Evolutionary conservation across 2,113 vertebrate species (phyloP).

Genomic region (Alethe diademata): DNA sequence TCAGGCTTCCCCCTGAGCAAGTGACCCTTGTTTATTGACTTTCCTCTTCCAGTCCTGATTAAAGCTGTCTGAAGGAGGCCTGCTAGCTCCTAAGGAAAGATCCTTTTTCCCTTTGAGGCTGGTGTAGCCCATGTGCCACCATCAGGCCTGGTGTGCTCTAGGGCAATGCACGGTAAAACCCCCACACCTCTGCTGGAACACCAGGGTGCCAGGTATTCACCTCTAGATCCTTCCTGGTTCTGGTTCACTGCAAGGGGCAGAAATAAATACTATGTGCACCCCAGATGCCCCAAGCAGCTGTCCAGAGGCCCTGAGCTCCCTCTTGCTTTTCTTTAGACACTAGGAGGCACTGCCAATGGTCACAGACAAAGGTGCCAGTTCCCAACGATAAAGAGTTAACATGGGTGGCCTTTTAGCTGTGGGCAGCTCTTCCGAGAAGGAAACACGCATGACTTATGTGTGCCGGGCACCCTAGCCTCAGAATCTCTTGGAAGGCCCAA

Average conservation of each 20-base stretch:
- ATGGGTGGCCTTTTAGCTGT: neutral
- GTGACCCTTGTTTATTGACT: too few species aligned
- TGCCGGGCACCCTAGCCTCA: too few species aligned
- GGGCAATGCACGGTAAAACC: rapidly evolving
- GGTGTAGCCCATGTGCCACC: too few species aligned
- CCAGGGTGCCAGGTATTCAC: neutral
- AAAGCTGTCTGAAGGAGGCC: too few species aligned
- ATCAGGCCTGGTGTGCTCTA: too few species aligned
- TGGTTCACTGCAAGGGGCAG: neutral
- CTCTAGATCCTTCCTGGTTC: neutral
- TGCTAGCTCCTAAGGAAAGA: too few species aligned
- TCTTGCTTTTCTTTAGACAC: neutral
- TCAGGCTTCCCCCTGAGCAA: too few species aligned
- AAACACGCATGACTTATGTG: too few species aligned
- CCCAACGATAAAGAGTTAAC: neutral
- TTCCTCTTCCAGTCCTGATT: too few species aligned
- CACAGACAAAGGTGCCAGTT: neutral
- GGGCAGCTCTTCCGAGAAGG: neutral
- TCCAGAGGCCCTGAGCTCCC: neutral
- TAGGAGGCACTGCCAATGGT: neutral
- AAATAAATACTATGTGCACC: rapidly evolving
- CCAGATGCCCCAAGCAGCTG: neutral
- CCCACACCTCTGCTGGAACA: neutral
- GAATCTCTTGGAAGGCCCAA: too few species aligned
- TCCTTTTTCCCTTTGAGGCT: too few species aligned